phyloP scores from a whole-genome alignment of 2,113 vertebrate genomes.

The Leuciscus idus region DNA sequence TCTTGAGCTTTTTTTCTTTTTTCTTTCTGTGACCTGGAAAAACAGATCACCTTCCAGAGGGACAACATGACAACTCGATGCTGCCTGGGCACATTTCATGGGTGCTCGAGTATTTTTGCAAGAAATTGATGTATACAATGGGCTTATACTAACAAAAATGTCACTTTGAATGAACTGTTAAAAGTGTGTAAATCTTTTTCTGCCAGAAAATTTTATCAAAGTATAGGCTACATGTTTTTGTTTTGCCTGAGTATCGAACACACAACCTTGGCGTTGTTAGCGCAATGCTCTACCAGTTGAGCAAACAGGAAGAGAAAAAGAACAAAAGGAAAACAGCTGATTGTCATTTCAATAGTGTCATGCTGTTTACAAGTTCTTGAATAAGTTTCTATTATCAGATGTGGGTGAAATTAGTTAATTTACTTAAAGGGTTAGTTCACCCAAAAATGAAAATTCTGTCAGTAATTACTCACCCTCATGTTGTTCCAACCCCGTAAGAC shows the following conservation, averaged over 20 bases:
- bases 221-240: not conserved
- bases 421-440: slow-evolving; percentile 2
- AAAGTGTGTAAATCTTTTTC: too few species aligned
- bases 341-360: slow-evolving; percentile 41
- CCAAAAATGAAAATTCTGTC: too few species aligned
- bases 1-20: slow-evolving; percentile 34
- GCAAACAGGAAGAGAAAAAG: not conserved
- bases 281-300: not conserved
- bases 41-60: slow-evolving; percentile 68
- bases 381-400: slow-evolving; percentile 43
- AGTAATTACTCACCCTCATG: too few species aligned
- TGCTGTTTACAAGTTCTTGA: slow-evolving; percentile 32
- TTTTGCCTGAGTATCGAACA: not conserved
- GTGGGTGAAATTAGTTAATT: slow-evolving; percentile 49
- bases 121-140: slow-evolving; percentile 59
- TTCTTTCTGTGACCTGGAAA: slow-evolving; percentile 65
- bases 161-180: slow-evolving; percentile 57
- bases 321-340: not conserved
- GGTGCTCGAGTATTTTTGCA: slow-evolving; percentile 62
- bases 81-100: slow-evolving; percentile 50
- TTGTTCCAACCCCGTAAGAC: too few species aligned
- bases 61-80: slow-evolving; percentile 56
- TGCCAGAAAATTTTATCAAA: not conserved
- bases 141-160: slow-evolving; percentile 59
- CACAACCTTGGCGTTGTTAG: not conserved